phyloP scores from a whole-genome alignment of 2,888 invertebrate species.

The Caprella mutica region DNA sequence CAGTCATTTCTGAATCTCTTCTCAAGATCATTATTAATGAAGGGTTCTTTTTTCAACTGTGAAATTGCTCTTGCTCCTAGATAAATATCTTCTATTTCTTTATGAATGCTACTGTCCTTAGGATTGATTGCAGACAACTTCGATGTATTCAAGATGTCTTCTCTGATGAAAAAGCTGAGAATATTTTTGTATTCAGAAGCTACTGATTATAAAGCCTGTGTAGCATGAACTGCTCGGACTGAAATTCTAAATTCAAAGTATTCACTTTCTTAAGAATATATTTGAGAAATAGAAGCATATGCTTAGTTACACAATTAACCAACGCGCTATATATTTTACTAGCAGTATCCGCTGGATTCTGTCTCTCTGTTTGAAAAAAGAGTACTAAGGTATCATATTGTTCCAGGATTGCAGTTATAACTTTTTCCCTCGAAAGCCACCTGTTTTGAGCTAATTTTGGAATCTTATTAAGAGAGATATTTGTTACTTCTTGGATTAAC shows the following conservation, averaged over 20 bases:
- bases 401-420: not conserved
- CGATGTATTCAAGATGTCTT: not conserved
- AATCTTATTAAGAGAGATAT: not conserved
- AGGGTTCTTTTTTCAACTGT: not conserved
- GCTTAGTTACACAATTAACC: constrained; percentile 4
- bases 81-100: constrained; percentile 8
- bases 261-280: not conserved
- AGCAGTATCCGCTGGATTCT: not conserved
- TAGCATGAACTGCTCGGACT: constrained; percentile 7
- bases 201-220: constrained; percentile 1
- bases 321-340: not conserved
- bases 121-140: constrained; percentile 6
- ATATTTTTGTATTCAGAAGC: constrained; percentile 7
- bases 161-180: constrained; percentile 8
- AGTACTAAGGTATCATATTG: constrained; percentile 5
- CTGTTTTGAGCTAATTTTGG: constrained; percentile 3
- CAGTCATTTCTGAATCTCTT: constrained; percentile 1
- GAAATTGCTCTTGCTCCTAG: constrained; percentile 7
- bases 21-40: not conserved
- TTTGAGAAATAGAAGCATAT: constrained; percentile 1
- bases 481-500: not conserved
- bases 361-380: not conserved
- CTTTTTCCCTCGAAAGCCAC: constrained; percentile 6
- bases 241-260: constrained; percentile 8
- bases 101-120: not conserved